Evolutionary conservation across 2,797 vertebrate genomes (phyloP), one percentile per base, ranked within the genome.

Genomic region (Sciurus vulgaris): DNA sequence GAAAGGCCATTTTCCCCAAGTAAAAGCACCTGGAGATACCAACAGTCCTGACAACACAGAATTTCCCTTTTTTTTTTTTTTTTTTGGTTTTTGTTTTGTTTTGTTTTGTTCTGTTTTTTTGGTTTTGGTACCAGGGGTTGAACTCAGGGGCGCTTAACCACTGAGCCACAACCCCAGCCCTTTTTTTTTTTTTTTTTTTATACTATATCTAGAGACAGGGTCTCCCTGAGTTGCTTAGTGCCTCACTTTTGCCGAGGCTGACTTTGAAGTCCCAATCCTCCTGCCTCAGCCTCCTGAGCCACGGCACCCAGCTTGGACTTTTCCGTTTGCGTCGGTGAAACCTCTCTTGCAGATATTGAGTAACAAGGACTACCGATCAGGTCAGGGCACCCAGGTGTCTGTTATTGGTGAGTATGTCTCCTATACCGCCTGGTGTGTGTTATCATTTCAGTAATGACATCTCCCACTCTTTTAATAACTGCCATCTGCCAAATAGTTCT

Each of bases 381-480:
- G 95, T 35, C 5, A 0, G 3, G 91, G 88, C 51, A 95, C 93
- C 1, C 3, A 24, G 8, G 86, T 97, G 18, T 30, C 47, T 14
- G 86, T 96, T 2, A 81, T 11, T 4, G 84, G 93, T 97, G 63
- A 93, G 97, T 93, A 6, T 65, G 38, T 5, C n/a, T 79, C 54
- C 61, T 94, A 0, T 0, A 22, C 2, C 20, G 17, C 15, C 35
- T 78, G 49, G 12, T 67, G 0, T 26, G 2, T 51, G 41, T 24
- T 26, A 18, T 13, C 11, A n/a, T 47, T 63, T 56, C 47, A 49
- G n/a, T 49, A 67, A 67, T 59, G 20, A 54, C 26, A 20, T 54
- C 61, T 15, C 82, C 18, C 6, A 41, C 13, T 70, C 84, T 65
- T 5, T 72, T 28, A 88, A 78, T 33, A 59, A 24, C 20, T 78